phyloP scores from a whole-genome alignment of 2,113 vertebrate species.

The Nannobrachium achirus region DNA sequence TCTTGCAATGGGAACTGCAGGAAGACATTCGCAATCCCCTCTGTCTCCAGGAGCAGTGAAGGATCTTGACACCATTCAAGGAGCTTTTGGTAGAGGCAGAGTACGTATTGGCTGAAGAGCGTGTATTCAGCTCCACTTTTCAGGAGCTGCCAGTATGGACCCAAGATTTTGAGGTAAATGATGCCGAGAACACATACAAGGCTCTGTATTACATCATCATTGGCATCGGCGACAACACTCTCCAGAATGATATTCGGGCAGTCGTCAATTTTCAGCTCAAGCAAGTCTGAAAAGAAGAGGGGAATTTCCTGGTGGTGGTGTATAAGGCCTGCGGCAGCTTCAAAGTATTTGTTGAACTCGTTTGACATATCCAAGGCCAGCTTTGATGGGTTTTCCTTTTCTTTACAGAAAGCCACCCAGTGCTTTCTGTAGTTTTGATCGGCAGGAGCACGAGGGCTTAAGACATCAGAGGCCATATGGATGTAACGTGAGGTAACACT shows the following conservation, averaged over 20 bases:
- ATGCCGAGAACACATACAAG: slow-evolving; percentile 78
- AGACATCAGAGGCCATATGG: slow-evolving; percentile 74
- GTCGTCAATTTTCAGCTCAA: slow-evolving; percentile 56
- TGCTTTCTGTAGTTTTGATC: slow-evolving; percentile 67
- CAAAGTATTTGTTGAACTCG: slow-evolving; percentile 72
- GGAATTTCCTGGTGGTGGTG: slow-evolving; percentile 77
- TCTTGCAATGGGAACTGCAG: slow-evolving; percentile 76
- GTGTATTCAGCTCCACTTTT: slow-evolving; percentile 75
- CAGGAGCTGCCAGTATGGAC: slow-evolving; percentile 81
- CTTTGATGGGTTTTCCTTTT: slow-evolving; percentile 73
- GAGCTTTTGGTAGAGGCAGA: slow-evolving; percentile 76
- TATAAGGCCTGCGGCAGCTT: slow-evolving; percentile 75
- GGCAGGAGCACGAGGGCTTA: slow-evolving; percentile 51
- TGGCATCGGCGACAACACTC: slow-evolving; percentile 72
- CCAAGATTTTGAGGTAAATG: slow-evolving; percentile 79
- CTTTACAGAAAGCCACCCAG: slow-evolving; percentile 80
- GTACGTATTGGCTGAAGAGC: slow-evolving; percentile 66
- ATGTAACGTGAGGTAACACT: slow-evolving; percentile 79
- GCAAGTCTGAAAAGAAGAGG: slow-evolving; percentile 76
- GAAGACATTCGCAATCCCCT: slow-evolving; percentile 70
- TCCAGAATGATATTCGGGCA: slow-evolving; percentile 74
- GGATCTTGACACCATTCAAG: slow-evolving; percentile 76
- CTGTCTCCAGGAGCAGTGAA: slow-evolving; percentile 68
- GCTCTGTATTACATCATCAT: slow-evolving; percentile 72
- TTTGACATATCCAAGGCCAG: slow-evolving; percentile 58